A percentile compares a stretch with the other conserved stretches of the same genome.
These are phyloP conservation scores for Macropis europaea DNA, from an alignment of 2,888 invertebrate genomes.

Conservation along the genomic window DNA sequence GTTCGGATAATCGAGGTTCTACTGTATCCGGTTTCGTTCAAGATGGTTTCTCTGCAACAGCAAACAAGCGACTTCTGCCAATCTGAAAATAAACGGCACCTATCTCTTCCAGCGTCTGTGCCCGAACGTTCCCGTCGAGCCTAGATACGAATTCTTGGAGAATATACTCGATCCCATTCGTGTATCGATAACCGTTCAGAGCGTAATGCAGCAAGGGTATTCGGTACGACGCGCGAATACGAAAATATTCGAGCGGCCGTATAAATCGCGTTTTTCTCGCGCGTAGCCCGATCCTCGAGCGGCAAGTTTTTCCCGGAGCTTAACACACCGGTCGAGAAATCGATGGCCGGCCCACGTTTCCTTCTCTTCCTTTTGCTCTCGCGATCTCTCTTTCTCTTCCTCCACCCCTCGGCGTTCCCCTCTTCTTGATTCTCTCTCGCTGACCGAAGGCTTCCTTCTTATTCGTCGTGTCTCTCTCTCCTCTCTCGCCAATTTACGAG, in stretches of 20 bases:
- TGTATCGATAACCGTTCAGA: too few species aligned
- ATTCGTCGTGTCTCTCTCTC: conserved; percentile 31
- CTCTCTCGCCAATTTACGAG: conserved; percentile 63
- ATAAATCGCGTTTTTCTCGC: conserved; percentile 22
- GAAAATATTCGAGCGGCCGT: background rate
- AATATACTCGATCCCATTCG: too few species aligned
- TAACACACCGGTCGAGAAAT: conserved; percentile 68
- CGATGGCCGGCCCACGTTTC: conserved; percentile 53
- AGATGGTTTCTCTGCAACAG: too few species aligned
- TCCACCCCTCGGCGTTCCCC: conserved; percentile 12
- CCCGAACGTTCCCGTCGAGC: too few species aligned
- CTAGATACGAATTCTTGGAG: too few species aligned
- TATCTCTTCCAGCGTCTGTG: too few species aligned
- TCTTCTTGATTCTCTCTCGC: conserved; percentile 28
- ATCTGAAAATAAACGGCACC: too few species aligned
- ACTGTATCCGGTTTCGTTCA: too few species aligned
- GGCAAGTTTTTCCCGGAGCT: conserved; percentile 60
- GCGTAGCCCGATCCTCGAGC: conserved; percentile 27
- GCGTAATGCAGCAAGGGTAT: too few species aligned
- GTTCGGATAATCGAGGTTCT: too few species aligned
- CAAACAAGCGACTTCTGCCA: too few species aligned
- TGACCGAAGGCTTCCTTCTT: conserved; percentile 36
- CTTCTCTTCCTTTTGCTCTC: conserved; percentile 49
- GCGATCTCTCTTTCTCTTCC: conserved; percentile 10
- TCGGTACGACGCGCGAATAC: background rate